These are phyloP conservation scores for Lordiphosa stackelbergi DNA, from an alignment of 1,140 invertebrate genomes.

Conservation along the genomic window DNA sequence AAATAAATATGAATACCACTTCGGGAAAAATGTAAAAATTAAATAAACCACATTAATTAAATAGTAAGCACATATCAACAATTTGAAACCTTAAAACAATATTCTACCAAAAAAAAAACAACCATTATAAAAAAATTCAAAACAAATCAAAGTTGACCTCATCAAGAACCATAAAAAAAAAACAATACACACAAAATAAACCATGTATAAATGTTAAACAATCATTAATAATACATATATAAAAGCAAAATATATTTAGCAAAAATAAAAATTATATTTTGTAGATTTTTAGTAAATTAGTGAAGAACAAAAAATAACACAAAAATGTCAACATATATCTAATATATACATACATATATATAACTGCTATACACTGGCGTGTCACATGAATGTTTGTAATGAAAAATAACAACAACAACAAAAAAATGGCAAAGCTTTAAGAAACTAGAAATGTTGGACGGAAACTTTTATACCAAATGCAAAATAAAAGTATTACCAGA, in stretches of 20 bases:
- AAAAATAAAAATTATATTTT: constrained; percentile 59
- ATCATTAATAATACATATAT: constrained; percentile 50
- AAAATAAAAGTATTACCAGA: constrained; percentile 10
- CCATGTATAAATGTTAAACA: constrained; percentile 52
- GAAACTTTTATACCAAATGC: constrained; percentile 47
- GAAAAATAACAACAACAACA: too few species aligned
- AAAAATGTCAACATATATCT: constrained; percentile 35
- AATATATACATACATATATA: constrained; percentile 36
- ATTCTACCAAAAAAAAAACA: constrained; percentile 38
- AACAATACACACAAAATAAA: constrained; percentile 22
- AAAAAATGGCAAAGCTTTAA: constrained; percentile 63
- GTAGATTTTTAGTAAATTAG: constrained; percentile 71
- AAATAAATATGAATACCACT: too few species aligned
- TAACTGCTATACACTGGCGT: not conserved
- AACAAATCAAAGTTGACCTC: constrained; percentile 63
- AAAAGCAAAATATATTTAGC: constrained; percentile 40
- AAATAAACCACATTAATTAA: constrained; percentile 45
- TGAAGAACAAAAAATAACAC: constrained; percentile 7
- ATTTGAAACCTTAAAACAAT: constrained; percentile 33
- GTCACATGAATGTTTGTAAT: constrained; percentile 41
- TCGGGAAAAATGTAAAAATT: constrained; percentile 33
- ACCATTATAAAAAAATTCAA: constrained; percentile 5
- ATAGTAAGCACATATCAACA: constrained; percentile 68
- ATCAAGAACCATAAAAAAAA: constrained; percentile 40
- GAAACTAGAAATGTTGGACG: constrained; percentile 58